These are phyloP conservation scores for Laspeyria flexula DNA, from an alignment of 2,888 invertebrate genomes.

Conservation along the genomic window DNA sequence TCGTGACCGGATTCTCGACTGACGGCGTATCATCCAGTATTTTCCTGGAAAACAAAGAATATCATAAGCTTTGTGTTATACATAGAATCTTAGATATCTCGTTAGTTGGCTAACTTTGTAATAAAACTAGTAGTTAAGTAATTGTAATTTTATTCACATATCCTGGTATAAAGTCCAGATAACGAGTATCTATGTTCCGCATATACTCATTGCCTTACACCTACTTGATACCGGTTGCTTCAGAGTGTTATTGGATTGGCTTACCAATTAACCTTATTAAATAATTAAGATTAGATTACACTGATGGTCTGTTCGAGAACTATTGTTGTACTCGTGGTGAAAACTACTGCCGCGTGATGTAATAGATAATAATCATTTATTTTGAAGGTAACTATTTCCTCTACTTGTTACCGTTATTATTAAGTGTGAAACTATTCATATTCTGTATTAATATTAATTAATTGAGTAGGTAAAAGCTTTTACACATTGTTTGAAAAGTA, in stretches of 20 bases:
- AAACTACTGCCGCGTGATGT: slow-evolving; percentile 14
- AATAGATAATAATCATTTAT: slow-evolving; percentile 1
- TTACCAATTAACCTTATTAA: slow-evolving; percentile 51
- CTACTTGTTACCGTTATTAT: background rate
- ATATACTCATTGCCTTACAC: slow-evolving; percentile 26
- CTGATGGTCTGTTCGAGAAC: slow-evolving; percentile 36
- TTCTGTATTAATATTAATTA: too few relatives aligned
- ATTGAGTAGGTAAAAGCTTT: too few relatives aligned
- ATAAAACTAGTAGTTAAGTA: slow-evolving; percentile 13
- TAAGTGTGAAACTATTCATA: background rate
- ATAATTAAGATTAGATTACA: slow-evolving; percentile 48
- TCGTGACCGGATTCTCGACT: slow-evolving; percentile 90
- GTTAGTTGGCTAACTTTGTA: slow-evolving; percentile 10
- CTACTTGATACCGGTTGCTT: slow-evolving; percentile 39
- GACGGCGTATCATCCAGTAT: slow-evolving; percentile 90
- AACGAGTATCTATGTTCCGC: slow-evolving; percentile 28
- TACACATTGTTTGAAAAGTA: too few relatives aligned
- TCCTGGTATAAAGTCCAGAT: slow-evolving; percentile 38
- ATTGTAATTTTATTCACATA: slow-evolving; percentile 25
- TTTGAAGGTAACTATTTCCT: slow-evolving; percentile 11
- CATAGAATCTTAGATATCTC: slow-evolving; percentile 7
- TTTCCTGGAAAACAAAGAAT: slow-evolving; percentile 77
- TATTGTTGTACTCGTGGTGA: slow-evolving; percentile 21
- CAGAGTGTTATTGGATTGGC: slow-evolving; percentile 40
- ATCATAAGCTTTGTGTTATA: slow-evolving; percentile 16